Evolutionary conservation across 2,888 invertebrate species (phyloP).

Genomic region (Apamea crenata): DNA sequence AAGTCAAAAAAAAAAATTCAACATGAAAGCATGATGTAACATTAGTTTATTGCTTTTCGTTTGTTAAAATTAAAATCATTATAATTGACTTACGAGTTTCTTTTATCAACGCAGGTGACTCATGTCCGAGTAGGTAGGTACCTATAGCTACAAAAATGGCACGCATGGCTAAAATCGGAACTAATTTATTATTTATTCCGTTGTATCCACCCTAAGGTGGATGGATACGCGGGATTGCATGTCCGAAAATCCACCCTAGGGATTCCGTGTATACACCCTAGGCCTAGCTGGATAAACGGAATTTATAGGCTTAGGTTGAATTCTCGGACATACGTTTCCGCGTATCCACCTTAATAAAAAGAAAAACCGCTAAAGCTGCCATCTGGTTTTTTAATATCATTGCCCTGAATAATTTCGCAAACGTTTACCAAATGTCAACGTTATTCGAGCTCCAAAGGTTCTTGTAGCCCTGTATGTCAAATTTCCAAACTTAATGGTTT

Average conservation of each 20-base stretch:
- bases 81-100: slow-evolving; percentile 49
- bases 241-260: no score
- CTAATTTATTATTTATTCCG: neutral
- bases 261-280: no score
- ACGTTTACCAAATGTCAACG: neutral
- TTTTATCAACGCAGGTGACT: slow-evolving; percentile 22
- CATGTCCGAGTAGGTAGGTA: neutral
- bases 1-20: slow-evolving; percentile 41
- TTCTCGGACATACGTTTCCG: no score
- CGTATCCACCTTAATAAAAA: no score
- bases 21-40: slow-evolving; percentile 55
- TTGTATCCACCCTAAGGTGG: neutral
- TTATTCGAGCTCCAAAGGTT: neutral
- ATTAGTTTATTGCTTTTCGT: slow-evolving; percentile 66
- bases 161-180: neutral
- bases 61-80: slow-evolving; percentile 70
- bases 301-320: no score
- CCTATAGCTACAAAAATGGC: neutral
- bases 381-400: neutral
- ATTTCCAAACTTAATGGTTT: neutral
- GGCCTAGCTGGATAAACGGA: no score
- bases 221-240: no score
- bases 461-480: neutral
- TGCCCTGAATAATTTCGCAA: neutral
- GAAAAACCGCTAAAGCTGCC: no score